Base-by-base conservation (phyloP, 2,797 vertebrate species). In the Tokudaia muenninki region DNA sequence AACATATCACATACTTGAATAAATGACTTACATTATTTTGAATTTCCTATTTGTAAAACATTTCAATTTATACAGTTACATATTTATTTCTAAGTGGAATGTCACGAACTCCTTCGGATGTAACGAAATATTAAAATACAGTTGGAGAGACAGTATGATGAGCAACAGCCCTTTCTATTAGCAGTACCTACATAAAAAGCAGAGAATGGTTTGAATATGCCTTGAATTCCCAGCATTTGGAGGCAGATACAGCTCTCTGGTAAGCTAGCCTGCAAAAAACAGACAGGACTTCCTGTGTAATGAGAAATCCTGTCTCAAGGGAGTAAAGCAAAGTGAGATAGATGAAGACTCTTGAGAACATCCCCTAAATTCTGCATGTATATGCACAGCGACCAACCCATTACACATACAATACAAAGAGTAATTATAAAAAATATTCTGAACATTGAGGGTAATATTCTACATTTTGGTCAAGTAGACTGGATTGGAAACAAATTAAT, bases 11-110 rank as follows among this genome's bases (percentile, higher is more conserved):
- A 55, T 34, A 21, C n/a, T 29, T 52, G 78, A 55, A 80, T 55
- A 55, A 55, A 52, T n/a, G 50, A 21, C 29, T 80, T 50, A 31
- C 50, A 24, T 57, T 80, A 80, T 11, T 34, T 37, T 31, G 84
- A 78, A 50, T 31, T 77, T 83, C 37, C 67, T 70, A 92, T 87
- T 92, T 94, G 55, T 87, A 93, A 92, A 94, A 55, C 4, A 92
- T 94, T 90, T 50, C 19, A 92, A 91, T 52, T 86, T 44, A 80
- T 37, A 91, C 22, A 24, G 44, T 44, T 88, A 87, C 26, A 65
- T 65, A 65, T 65, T 65, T 70, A 90, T 79, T 31, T 93, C 77
- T 90, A 87, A 90, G 59, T 47, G 47, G 93, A 50, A 26, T 55
- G 50, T 55, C 3, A n/a, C n/a, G 8, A 80, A n/a, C 29, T 31